These are phyloP conservation scores for Etheostoma perlongum DNA, from an alignment of 2,797 vertebrate species.

Conservation along the genomic window DNA sequence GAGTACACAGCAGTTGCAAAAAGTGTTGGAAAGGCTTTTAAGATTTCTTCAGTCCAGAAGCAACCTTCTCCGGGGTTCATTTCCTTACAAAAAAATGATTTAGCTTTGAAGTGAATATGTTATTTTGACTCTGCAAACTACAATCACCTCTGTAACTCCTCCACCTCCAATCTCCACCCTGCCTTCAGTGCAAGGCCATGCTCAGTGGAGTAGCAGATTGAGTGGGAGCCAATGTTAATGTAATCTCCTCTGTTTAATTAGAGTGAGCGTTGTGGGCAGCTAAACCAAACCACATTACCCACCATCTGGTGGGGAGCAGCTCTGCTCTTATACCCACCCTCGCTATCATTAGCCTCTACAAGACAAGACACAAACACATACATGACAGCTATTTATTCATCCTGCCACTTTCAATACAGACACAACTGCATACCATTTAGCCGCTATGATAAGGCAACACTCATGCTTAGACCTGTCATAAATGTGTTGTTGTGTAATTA, in stretches of 20 bases:
- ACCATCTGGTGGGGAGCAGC: constrained; percentile 78
- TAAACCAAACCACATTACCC: constrained; percentile 81
- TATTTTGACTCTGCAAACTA: constrained; percentile 38
- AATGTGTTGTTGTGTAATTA: constrained; percentile 44
- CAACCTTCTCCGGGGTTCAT: constrained; percentile 4
- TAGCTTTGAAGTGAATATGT: constrained; percentile 39
- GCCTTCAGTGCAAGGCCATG: constrained; percentile 44
- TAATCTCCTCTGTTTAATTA: constrained; percentile 85
- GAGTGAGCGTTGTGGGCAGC: constrained; percentile 79
- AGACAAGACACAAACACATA: constrained; percentile 79
- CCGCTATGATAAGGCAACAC: constrained; percentile 19
- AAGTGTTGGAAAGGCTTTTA: background rate
- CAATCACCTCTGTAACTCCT: constrained; percentile 48
- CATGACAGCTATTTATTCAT: constrained; percentile 83
- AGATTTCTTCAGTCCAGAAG: background rate
- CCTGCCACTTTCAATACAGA: constrained; percentile 76
- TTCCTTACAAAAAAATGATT: constrained; percentile 11
- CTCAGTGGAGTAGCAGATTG: constrained; percentile 75
- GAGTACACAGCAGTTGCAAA: constrained; percentile 8
- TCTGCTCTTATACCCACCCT: constrained; percentile 71
- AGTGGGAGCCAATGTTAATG: constrained; percentile 74
- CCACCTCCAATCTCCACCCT: constrained; percentile 38
- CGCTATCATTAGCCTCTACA: constrained; percentile 77
- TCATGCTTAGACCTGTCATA: constrained; percentile 37
- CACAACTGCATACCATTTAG: constrained; percentile 61